Evolutionary conservation across 2,797 vertebrate genomes (phyloP), one percentile per base, ranked within the genome.

Genomic region (Sternotherus odoratus): DNA sequence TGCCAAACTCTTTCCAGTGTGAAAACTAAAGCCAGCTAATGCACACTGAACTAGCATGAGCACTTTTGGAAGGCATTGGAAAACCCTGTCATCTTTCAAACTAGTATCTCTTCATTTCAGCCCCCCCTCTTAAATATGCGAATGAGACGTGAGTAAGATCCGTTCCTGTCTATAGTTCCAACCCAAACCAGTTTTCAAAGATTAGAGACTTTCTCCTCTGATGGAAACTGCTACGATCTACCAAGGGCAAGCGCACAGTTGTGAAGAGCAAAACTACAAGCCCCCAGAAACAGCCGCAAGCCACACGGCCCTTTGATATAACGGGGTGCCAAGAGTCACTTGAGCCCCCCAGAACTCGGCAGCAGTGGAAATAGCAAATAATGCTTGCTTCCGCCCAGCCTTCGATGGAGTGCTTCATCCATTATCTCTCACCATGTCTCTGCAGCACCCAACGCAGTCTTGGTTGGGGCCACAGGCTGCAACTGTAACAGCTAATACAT

Each of bases 1-100:
- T 26, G 24, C 48, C 15, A 12, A 77, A n/a, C 28, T 66, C 83
- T 33, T 91, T 89, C 69, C 77, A 49, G 49, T 79, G 84, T 87
- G 83, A 77, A 57, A 56, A 60, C 83, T 83, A 49, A 30, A 91
- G 23, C 63, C 8, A 86, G 48, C 92, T 80, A 51, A 82, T 83
- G 26, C 12, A 79, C 5, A 26, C 13, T 56, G 75, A 77, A 39
- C 24, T 78, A 48, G 69, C 36, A 77, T 77, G 51, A 83, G 10
- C 39, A 90, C 17, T 2, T 60, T 12, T 16, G 66, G 69, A 74
- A 79, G 53, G 60, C 72, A 83, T 46, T 26, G 28, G 36, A 77
- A 94, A 93, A 50, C 26, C 7, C 53, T 78, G 10, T 77, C 82
- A 13, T 56, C 54, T 56, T 56, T 56, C 54, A 13, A 26, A 28